phyloP scores from a whole-genome alignment of 2,888 invertebrate genomes.

The Lysandra bellargus region DNA sequence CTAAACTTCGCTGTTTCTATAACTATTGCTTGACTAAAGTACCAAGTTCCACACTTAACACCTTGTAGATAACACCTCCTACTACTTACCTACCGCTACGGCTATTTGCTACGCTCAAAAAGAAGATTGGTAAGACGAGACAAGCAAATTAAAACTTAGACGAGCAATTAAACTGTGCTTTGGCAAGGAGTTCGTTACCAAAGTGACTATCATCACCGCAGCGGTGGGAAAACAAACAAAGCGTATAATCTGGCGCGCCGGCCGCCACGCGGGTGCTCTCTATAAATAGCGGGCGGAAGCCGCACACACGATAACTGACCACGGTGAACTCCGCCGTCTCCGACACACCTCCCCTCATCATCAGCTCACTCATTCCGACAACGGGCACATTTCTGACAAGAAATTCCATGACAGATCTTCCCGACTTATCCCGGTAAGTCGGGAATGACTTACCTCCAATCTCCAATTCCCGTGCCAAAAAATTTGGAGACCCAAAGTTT shows the following conservation, averaged over 20 bases:
- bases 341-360: background rate
- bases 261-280: background rate
- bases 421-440: too few species aligned
- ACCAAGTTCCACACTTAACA: too few species aligned
- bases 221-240: background rate
- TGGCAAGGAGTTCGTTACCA: background rate
- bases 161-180: background rate
- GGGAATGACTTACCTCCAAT: too few species aligned
- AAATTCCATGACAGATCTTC: too few species aligned
- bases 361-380: background rate
- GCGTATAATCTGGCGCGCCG: background rate
- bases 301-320: slow-evolving; percentile 2
- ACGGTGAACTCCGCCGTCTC: background rate
- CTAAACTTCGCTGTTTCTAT: too few species aligned
- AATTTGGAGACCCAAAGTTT: too few species aligned
- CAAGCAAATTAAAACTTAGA: background rate
- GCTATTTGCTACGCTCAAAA: background rate
- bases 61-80: too few species aligned
- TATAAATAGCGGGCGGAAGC: slow-evolving; percentile 7
- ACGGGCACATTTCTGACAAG: too few species aligned
- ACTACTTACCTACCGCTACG: too few species aligned
- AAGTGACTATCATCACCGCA: background rate
- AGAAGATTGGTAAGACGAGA: background rate
- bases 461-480: too few species aligned
- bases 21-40: too few species aligned